Percentiles rank a stretch among this genome's conserved stretches.
Conservation (phyloP, 2,113 vertebrate genomes). For the Otocyon megalotis region DNA sequence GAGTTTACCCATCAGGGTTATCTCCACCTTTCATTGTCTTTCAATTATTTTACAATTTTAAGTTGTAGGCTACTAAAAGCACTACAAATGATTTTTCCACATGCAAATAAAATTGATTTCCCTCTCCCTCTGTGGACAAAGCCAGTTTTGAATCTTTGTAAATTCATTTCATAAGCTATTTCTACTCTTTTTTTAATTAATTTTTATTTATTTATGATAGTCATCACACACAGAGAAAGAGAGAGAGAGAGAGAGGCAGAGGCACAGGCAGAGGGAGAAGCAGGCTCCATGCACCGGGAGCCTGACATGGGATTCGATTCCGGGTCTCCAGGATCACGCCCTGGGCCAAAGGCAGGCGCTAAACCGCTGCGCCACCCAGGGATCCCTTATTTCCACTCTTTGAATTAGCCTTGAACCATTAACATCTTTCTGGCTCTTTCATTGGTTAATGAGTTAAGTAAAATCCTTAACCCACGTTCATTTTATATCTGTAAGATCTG, state of each 20-base stretch:
- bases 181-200: no score
- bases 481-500: neutral
- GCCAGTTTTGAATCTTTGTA: neutral
- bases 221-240: no score
- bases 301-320: no score
- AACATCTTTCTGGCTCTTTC: constrained; percentile 2
- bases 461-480: neutral
- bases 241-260: no score
- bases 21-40: neutral
- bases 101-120: neutral
- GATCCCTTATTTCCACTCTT: neutral
- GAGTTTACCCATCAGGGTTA: neutral
- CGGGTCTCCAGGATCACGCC: no score
- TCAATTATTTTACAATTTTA: neutral
- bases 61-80: neutral
- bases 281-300: no score
- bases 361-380: no score
- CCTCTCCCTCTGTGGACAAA: neutral
- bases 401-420: neutral
- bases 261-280: no score
- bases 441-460: constrained; percentile 22
- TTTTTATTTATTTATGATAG: no score
- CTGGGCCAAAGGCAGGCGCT: no score
- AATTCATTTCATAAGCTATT: constrained; percentile 4
- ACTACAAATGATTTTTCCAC: neutral